Evolutionary conservation across 2,797 vertebrate genomes (phyloP), one percentile per base, ranked within the genome.

Genomic region (Sebastes diaconus): DNA sequence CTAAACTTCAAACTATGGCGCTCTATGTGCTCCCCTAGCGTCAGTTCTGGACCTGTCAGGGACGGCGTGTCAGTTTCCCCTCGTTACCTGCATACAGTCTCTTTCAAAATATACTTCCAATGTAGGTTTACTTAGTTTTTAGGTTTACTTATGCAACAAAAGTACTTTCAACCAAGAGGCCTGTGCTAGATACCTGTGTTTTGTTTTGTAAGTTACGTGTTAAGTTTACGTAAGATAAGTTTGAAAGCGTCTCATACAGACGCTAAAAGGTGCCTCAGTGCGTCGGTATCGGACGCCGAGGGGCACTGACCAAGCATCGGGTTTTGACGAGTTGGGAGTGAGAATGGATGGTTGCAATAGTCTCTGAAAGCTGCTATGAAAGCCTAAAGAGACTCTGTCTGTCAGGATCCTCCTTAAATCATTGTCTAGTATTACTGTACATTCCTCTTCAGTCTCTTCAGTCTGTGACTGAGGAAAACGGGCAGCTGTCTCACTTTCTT

Each of bases 401-500:
- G 64, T 83, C 64, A 24, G 67, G 54, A 30, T 73, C 13, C 50
- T 69, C 54, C 66, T 65, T 79, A 74, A 89, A 77, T 77, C 80
- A 78, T 14, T n/a, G 58, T 78, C 76, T 71, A 63, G 36, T 55
- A 58, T 87, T 68, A 71, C 69, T 79, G 39, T 73, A 63, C 73
- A 84, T 81, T 90, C 74, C 75, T 84, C 36, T 24, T 42, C 57
- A 24, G 64, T 42, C 6, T 42, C 39, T 42, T 42, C 39, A 46
- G 42, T 72, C 58, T 81, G 78, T 83, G 68, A 83, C 36, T 67
- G 46, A 66, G 46, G 75, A 80, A 73, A 75, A 61, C 18, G n/a
- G 14, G 64, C 84, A 90, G 85, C 81, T 77, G 79, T 75, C 72
- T 80, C n/a, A 8, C 52, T 8, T 82, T 52, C 57, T 73, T 54